Evolutionary conservation across 2,888 invertebrate species (phyloP), one percentile per base, ranked within the genome.

Genomic region (Drosophila buzzatii): DNA sequence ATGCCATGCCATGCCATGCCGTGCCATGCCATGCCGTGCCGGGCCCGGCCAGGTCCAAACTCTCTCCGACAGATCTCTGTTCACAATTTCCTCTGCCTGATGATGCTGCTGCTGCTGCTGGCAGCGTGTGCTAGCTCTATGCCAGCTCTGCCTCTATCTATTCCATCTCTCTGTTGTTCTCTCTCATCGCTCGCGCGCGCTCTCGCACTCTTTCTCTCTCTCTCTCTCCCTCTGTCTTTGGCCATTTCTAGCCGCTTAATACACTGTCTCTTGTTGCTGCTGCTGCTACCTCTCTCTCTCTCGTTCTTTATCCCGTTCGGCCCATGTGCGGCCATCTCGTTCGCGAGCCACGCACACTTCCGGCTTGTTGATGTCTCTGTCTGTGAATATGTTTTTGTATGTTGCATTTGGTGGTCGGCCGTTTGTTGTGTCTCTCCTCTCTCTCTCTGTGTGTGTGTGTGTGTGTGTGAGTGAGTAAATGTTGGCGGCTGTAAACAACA

Each of bases 401-500:
- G 77, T 65, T 79, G 79, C 76, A 74, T 82, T 82, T 70, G 75
- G 57, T 74, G 63, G 68, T 74, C 68, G 70, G 35, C 66, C 59
- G 35, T 69, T 64, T 68, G 42, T 35, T 61, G 49, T 66, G 39
- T 53, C 8, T 60, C 39, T 45, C 10, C 60, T 10, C 5, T 53
- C 20, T 53, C n/a, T 55, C 20, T 65, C 37, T 55, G 42, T 51
- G 44, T 63, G 58, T 45, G 49, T 62, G 49, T 65, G 56, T 63
- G n/a, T 39, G 62, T 67, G 41, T 45, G 60, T 52, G 56, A 41
- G 66, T 44, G 75, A 55, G 80, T 70, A 64, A 51, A 44, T 70
- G 61, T 73, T 62, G 74, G 64, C 67, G 60, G 69, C 79, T 89
- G 77, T 86, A 87, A 88, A 85, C 89, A 89, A 85, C 83, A 85